These are phyloP conservation scores for Acanthurus tractus DNA, from an alignment of 2,797 vertebrate species.

Conservation along the genomic window DNA sequence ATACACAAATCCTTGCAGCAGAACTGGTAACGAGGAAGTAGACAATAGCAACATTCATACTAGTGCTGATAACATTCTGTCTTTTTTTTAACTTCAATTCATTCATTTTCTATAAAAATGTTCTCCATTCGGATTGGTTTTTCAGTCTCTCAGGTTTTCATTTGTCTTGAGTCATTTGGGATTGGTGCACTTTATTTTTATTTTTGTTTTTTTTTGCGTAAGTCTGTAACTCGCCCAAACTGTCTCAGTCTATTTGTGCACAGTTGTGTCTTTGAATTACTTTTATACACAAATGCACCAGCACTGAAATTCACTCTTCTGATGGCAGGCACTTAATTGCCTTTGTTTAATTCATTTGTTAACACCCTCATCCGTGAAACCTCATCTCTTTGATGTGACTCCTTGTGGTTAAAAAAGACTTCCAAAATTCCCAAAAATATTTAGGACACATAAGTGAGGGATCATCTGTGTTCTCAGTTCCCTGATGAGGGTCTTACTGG, in stretches of 20 bases:
- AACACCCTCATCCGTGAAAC: too few relatives aligned
- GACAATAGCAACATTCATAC: conserved; percentile 1
- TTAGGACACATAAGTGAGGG: too few relatives aligned
- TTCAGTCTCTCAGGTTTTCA: not conserved
- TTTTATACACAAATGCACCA: not conserved
- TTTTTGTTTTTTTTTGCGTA: too few relatives aligned
- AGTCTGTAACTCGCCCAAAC: not conserved
- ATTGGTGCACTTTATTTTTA: too few relatives aligned
- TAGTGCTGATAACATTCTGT: conserved; percentile 9
- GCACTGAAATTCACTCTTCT: not conserved
- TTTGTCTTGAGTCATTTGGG: conserved; percentile 5
- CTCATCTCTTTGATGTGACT: too few relatives aligned
- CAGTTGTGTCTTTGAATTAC: not conserved
- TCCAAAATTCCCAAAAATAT: too few relatives aligned
- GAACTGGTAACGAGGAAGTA: conserved; percentile 11
- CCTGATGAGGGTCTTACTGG: not conserved
- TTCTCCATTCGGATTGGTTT: not conserved
- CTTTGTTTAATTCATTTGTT: not conserved
- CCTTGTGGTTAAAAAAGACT: too few relatives aligned
- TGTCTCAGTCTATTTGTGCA: not conserved
- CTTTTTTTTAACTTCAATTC: not conserved
- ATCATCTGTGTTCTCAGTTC: too few relatives aligned
- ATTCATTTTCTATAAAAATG: not conserved
- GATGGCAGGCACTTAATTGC: not conserved
- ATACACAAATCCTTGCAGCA: conserved; percentile 2